Evolutionary conservation across 2,888 invertebrate genomes (phyloP), one percentile per base, ranked within the genome.

Genomic region (Coleophora deauratella): DNA sequence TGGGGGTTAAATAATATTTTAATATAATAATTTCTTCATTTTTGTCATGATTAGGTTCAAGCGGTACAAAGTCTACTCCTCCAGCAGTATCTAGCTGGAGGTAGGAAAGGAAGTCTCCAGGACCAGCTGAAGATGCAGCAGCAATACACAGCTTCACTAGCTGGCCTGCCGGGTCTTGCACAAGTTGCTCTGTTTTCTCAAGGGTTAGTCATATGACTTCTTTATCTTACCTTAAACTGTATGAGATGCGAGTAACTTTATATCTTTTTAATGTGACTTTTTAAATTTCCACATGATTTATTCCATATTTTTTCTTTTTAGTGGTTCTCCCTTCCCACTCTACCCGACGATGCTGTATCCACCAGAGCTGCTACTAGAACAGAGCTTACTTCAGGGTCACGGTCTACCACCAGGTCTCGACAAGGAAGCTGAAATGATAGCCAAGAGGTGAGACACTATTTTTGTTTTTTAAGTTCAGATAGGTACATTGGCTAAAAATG

Each of bases 341-440:
- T 86, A 86, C 47, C 86, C 86, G 28, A 74, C 85, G 3, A 86
- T 86, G 86, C 60, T 86, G 59, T 86, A 86, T 47, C 86, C 86
- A 21, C 86, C 86, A 4, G 86, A 86, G 41, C 52, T 86, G 3
- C 61, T 86, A 1, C 49, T 86, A 41, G 86, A 86, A 39, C 86
- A 86, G 43, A 81, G 78, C 47, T 66, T 85, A 0, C 67, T 85
- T 46, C 88, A 88, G 72, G 78, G 87, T 42, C 88, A 88, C 55
- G 87, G 86, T 57, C 73, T 88, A 42, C 85, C 77, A 8, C 82
- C 77, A 40, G 85, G 78, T 0, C 41, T 85, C 46, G 86, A 86
- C 43, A 86, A 86, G 46, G 86, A 86, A 49, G 81, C 81, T 10
- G 86, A 86, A 50, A 74, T 86, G 65, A 78, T 85, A 31, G 82